Base-by-base conservation (phyloP, 2,797 vertebrate genomes). In the Gadopsis bispinosus region DNA sequence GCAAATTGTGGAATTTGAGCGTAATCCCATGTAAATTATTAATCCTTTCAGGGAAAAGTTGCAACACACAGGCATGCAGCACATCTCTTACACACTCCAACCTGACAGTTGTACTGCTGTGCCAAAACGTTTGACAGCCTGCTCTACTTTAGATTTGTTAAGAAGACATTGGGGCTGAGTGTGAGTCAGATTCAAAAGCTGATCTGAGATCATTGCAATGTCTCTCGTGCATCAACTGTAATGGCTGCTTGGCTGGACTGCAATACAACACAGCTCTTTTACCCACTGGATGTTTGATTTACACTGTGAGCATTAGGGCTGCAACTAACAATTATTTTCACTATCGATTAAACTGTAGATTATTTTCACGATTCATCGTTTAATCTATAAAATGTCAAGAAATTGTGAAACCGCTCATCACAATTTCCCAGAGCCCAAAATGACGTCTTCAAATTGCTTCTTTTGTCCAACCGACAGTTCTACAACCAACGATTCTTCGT, bases 51-150 rank as follows among this genome's bases (percentile, higher is more conserved):
- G 83, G 83, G 80, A 80, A 70, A 76, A 69, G 85, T 69, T 86
- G 90, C 87, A 88, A 83, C 85, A 78, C 83, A 78, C 83, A 81
- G 63, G 73, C 87, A 78, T 81, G 83, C 73, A 76, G 88, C 88
- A 85, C 87, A 88, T 89, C 87, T 80, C 81, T 61, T 69, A 91
- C 84, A 90, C 90, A 81, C 87, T 83, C 84, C 83, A 77, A 89
- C 82, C 88, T 93, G 91, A 93, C 93, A 93, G 93, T 88, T 91
- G 82, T 35, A 88, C 87, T 83, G 88, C 86, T 83, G 84, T 88
- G 91, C 90, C 90, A 93, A 91, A 92, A 91, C 79, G 88, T 89
- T 90, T 93, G 92, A 94, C 92, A 92, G 89, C 79, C 87, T 86
- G 90, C 91, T 91, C 88, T 86, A 84, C 91, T 93, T 91, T 83